phyloP scores from a whole-genome alignment of 2,113 vertebrate genomes.

The Aphyosemion australe region DNA sequence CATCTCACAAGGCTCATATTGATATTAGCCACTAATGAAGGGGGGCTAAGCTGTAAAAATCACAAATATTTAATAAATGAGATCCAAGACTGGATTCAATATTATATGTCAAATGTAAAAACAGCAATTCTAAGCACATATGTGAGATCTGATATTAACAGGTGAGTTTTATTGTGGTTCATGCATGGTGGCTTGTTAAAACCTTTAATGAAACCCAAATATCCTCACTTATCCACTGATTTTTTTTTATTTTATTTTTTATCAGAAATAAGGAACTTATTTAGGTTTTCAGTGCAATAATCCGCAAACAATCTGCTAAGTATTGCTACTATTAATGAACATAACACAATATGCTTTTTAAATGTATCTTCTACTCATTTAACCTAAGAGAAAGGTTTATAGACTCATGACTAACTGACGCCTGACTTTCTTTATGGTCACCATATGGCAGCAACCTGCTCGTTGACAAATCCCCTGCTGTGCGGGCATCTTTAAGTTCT shows the following conservation, averaged over 20 bases:
- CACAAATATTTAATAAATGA: constrained; percentile 4
- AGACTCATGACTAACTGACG: not conserved
- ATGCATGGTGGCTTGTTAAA: not conserved
- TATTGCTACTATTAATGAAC: too few species aligned
- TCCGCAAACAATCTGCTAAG: too few species aligned
- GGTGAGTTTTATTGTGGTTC: not conserved
- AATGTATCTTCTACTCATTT: not conserved
- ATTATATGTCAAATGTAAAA: constrained; percentile 3
- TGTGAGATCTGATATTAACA: not conserved
- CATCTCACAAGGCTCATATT: constrained; percentile 18
- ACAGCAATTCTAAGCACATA: not conserved
- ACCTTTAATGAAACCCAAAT: not conserved
- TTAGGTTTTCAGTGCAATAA: too few species aligned
- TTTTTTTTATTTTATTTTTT: too few species aligned
- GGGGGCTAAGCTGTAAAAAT: not conserved
- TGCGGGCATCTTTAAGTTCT: constrained; percentile 22
- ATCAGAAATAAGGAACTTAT: too few species aligned
- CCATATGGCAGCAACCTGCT: constrained; percentile 19
- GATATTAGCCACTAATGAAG: constrained; percentile 20
- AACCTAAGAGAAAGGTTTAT: constrained; percentile 1
- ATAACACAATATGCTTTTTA: too few species aligned
- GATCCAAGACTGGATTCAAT: not conserved
- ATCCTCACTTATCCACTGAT: not conserved
- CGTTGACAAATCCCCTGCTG: constrained; percentile 19
- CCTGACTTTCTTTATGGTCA: constrained; percentile 21